These are phyloP conservation scores for Sceliomorpha sp. DNA, from an alignment of 2,888 invertebrate genomes.

Conservation along the genomic window DNA sequence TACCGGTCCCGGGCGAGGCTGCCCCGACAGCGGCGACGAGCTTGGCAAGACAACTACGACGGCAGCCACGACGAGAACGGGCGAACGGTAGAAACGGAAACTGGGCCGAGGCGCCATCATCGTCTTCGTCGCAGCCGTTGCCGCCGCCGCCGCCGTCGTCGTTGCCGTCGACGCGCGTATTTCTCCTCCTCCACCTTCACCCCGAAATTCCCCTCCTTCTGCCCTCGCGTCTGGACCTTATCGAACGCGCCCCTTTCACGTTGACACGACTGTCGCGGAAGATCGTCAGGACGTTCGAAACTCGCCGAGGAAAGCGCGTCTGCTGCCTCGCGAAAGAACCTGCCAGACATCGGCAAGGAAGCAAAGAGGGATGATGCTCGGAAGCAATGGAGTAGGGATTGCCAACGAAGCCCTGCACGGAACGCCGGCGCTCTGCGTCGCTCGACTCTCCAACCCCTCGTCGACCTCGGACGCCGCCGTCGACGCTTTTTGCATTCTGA, in stretches of 20 bases:
- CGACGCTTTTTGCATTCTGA: constrained; percentile 7
- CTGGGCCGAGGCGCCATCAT: constrained; percentile 49
- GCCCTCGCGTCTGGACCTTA: constrained; percentile 25
- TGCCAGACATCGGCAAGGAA: constrained; percentile 65
- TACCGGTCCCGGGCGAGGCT: constrained; percentile 32
- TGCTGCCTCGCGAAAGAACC: constrained; percentile 50
- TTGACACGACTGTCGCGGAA: constrained; percentile 17
- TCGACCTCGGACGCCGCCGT: constrained; percentile 11
- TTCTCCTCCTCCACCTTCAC: constrained; percentile 40
- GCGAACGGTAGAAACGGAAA: constrained; percentile 37
- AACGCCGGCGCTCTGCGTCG: constrained; percentile 65
- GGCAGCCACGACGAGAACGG: constrained; percentile 30
- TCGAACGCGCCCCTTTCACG: constrained; percentile 16
- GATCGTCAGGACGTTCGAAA: constrained; percentile 35
- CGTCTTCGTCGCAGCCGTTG: constrained; percentile 49
- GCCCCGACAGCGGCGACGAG: constrained; percentile 30
- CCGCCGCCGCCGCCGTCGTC: constrained; percentile 23
- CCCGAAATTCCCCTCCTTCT: constrained; percentile 21
- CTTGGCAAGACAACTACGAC: constrained; percentile 33
- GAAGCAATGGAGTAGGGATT: constrained; percentile 52
- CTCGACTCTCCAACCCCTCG: constrained; percentile 37
- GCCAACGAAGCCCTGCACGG: constrained; percentile 47
- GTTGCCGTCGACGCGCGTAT: constrained; percentile 27
- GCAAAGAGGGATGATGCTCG: constrained; percentile 64
- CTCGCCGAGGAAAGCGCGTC: constrained; percentile 44